Base-by-base conservation (phyloP, 1,140 invertebrate species). In the Drosophila carrolli region DNA sequence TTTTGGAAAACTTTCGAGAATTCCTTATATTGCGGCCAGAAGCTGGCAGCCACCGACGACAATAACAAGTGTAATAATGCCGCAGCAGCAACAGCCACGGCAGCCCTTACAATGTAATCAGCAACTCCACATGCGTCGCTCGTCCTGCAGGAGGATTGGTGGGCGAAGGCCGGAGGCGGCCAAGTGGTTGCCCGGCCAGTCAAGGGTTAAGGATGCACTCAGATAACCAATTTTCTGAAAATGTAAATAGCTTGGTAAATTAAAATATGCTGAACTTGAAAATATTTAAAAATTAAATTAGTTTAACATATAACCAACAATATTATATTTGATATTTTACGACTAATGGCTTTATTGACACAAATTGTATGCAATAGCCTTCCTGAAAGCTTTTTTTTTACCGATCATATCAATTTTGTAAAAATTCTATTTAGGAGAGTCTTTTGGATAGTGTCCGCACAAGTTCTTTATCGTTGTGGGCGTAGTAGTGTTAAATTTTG, bases 1-100 rank as follows among this genome's bases (percentile, higher is more conserved):
- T 73, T 86, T 82, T 14, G 73, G 63, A 46, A 89, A 88, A 88
- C 84, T 88, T 88, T 88, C 77, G 68, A 72, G 86, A 82, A 82
- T 82, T 82, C 76, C 81, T 83, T 77, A 67, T 59, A 75, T 61
- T 85, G 81, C 73, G 72, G 76, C 63, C 60, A 46, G 66, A 11
- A 55, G 63, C 41, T 29, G 59, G 27, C 43, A 56, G 16, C 29
- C 55, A 23, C 35, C 81, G 72, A 63, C 65, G 74, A 84, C 81
- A 79, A 84, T 81, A 85, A 85, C 78, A 85, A 86, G 75, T 88
- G 82, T 81, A 85, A 86, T 85, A 85, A 88, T 73, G 67, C 80
- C 79, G 76, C 83, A 88, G 35, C 78, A 68, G 58, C 55, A 85
- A 61, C 55, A 65, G 38, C 46, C 43, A 50, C 55, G 40, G 35